phyloP scores from a whole-genome alignment of 2,888 invertebrate species.

The Dasypogon diadema region DNA sequence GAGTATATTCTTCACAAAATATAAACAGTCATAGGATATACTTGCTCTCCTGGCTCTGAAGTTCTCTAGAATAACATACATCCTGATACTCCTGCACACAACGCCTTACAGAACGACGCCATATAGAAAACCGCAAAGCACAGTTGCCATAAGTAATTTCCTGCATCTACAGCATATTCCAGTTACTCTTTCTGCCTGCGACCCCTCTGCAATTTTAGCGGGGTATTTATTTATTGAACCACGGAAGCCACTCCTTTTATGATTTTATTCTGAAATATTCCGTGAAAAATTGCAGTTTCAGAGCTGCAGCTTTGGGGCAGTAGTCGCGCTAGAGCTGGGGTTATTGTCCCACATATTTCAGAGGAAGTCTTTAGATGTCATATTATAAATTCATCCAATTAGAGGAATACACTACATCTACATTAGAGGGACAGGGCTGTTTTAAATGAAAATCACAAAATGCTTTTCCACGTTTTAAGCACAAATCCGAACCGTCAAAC shows the following conservation, averaged over 20 bases:
- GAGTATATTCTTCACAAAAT: neutral
- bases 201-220: neutral
- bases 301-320: neutral
- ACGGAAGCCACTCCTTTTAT: neutral
- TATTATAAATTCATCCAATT: constrained; percentile 6
- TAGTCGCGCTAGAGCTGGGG: neutral
- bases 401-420: neutral
- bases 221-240: neutral
- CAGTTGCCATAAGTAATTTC: neutral
- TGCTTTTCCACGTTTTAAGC: neutral
- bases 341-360: constrained; percentile 9
- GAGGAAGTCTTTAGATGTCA: neutral
- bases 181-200: neutral
- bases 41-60: neutral
- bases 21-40: neutral
- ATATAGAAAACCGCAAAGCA: no score
- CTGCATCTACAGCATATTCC: neutral
- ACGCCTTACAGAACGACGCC: neutral
- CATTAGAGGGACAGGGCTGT: neutral
- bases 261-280: constrained; percentile 1
- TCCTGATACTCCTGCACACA: neutral
- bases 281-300: neutral
- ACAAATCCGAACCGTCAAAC: neutral
- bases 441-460: neutral
- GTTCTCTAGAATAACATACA: neutral